Percentiles rank a stretch among this genome's conserved stretches.
These are phyloP conservation scores for Chrysotoxum bicinctum DNA, from an alignment of 2,888 invertebrate genomes.

Conservation along the genomic window DNA sequence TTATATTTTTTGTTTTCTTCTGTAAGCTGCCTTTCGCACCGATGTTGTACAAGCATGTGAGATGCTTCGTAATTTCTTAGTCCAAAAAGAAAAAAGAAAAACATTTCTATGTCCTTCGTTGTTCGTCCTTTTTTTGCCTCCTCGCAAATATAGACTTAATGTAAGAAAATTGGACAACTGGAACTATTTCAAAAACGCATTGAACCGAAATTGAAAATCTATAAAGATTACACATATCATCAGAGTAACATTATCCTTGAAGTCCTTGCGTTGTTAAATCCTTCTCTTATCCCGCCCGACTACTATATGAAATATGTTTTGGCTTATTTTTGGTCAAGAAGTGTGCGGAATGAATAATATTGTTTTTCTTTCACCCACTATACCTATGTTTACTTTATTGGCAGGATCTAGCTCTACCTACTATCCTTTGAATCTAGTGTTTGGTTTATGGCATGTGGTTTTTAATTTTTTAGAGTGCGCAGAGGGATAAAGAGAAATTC, in stretches of 20 bases:
- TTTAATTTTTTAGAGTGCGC: conserved; percentile 25
- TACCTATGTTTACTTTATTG: background rate
- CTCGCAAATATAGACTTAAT: conserved; percentile 43
- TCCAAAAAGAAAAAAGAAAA: conserved; percentile 1
- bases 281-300: conserved; percentile 25
- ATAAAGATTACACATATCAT: conserved; percentile 28
- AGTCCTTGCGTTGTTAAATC: conserved; percentile 18
- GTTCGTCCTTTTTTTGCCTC: conserved; percentile 10
- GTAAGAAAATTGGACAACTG: conserved; percentile 38
- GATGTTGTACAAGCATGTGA: conserved; percentile 65
- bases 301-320: background rate
- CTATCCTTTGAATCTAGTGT: background rate
- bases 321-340: conserved; percentile 10
- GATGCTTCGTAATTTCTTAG: conserved; percentile 66
- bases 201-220: conserved; percentile 49
- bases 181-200: conserved; percentile 56
- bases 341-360: conserved; percentile 36
- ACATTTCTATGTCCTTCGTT: conserved; percentile 6
- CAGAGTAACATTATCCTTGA: background rate
- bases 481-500: background rate
- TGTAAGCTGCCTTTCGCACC: conserved; percentile 21
- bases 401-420: background rate
- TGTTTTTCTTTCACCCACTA: background rate
- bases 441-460: background rate
- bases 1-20: background rate